Conservation (phyloP, 2,797 vertebrate genomes). For the Argya squamiceps region DNA sequence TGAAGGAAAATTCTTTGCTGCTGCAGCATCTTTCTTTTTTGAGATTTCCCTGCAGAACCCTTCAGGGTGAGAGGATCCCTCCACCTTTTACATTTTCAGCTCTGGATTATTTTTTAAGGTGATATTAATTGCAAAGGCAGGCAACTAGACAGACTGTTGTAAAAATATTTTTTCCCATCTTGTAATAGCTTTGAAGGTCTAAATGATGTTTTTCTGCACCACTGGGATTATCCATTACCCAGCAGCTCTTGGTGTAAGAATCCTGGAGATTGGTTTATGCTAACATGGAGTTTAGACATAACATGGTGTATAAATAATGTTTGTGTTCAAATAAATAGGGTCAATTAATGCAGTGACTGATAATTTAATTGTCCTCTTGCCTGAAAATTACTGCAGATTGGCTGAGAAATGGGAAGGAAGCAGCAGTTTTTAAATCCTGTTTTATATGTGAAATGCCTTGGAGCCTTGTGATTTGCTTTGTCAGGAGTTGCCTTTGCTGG, state of each 20-base stretch:
- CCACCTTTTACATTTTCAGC: background rate
- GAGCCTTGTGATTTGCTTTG: background rate
- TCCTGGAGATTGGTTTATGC: background rate
- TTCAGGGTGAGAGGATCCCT: background rate
- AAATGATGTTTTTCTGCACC: background rate
- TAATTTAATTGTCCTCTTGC: background rate
- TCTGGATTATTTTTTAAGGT: background rate
- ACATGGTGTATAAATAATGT: background rate
- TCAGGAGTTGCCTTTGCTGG: background rate
- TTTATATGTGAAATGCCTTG: background rate
- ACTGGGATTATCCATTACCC: background rate
- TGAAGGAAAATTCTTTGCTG: background rate
- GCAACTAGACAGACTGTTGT: background rate
- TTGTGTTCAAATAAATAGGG: background rate
- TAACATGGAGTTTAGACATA: background rate
- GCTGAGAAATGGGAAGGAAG: background rate
- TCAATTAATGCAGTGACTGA: background rate
- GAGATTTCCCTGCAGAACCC: background rate
- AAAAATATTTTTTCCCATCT: background rate
- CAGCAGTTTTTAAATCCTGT: background rate
- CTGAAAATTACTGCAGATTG: background rate
- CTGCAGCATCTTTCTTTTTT: background rate
- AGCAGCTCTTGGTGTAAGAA: background rate
- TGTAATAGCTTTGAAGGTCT: background rate
- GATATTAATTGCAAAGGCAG: background rate